Conservation (phyloP, 2,888 invertebrate genomes). For the Lycocerus yunnanus region DNA sequence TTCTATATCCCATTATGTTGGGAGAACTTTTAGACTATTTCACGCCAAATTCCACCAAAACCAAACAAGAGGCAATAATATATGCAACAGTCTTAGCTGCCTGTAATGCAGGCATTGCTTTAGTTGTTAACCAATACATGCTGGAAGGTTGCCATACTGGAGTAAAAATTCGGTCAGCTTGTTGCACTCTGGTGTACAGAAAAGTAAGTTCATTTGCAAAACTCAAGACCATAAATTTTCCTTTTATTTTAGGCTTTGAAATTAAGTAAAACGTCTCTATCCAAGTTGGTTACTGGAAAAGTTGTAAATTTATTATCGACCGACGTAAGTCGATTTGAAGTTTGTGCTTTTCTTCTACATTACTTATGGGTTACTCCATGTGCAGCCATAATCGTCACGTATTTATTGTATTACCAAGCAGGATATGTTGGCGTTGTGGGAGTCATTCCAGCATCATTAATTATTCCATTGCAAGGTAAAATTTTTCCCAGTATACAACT, state of each 20-base stretch:
- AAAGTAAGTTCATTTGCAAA: slow-evolving; percentile 66
- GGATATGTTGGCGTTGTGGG: slow-evolving; percentile 78
- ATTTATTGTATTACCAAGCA: slow-evolving; percentile 76
- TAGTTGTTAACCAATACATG: slow-evolving; percentile 70
- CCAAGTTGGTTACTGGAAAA: slow-evolving; percentile 82
- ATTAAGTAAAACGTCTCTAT: slow-evolving; percentile 71
- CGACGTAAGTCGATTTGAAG: slow-evolving; percentile 91
- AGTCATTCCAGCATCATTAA: slow-evolving; percentile 74
- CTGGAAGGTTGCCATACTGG: slow-evolving; percentile 76
- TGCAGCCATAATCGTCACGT: slow-evolving; percentile 69
- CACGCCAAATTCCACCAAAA: slow-evolving; percentile 58
- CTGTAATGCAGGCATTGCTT: slow-evolving; percentile 61
- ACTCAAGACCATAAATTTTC: not conserved
- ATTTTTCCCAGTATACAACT: slow-evolving; percentile 2
- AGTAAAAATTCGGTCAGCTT: slow-evolving; percentile 80
- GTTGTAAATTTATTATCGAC: slow-evolving; percentile 92
- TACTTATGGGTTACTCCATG: slow-evolving; percentile 86
- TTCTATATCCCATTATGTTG: slow-evolving; percentile 69
- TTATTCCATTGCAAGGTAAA: slow-evolving; percentile 83
- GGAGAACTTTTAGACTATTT: slow-evolving; percentile 70
- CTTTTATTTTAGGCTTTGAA: slow-evolving; percentile 63
- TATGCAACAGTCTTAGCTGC: slow-evolving; percentile 65
- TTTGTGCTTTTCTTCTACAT: slow-evolving; percentile 80
- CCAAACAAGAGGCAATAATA: slow-evolving; percentile 64
- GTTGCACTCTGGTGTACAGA: slow-evolving; percentile 82